phyloP scores from a whole-genome alignment of 2,113 vertebrate genomes.

The Ardeotis arabs region DNA sequence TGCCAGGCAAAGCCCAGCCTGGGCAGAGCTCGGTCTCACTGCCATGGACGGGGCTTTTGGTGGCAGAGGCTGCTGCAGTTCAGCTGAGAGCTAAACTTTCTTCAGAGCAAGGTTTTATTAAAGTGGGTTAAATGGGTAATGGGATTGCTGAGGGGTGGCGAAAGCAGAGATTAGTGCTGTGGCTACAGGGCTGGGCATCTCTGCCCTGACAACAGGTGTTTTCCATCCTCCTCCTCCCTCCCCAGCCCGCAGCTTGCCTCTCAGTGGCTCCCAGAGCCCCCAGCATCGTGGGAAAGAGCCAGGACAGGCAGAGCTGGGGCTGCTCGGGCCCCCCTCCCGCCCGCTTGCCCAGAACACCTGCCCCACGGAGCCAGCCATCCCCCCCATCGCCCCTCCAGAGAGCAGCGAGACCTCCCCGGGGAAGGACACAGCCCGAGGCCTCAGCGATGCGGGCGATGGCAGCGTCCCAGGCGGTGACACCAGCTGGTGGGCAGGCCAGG shows the following conservation, averaged over 20 bases:
- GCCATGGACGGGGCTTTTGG: fast-evolving
- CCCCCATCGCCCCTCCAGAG: fast-evolving
- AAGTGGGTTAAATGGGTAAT: conserved; percentile 2
- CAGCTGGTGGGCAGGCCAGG: not conserved
- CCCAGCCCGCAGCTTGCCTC: not conserved
- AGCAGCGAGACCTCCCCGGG: not conserved
- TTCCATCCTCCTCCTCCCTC: not conserved
- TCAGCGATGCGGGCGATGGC: fast-evolving
- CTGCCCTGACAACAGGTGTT: not conserved
- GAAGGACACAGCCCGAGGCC: not conserved
- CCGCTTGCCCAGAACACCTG: not conserved
- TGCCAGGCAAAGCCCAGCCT: not conserved
- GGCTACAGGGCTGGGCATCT: not conserved
- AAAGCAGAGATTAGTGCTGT: not conserved
- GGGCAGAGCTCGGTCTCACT: not conserved
- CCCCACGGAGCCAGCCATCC: too few species aligned
- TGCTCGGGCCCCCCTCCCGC: not conserved
- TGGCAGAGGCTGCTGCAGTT: not conserved
- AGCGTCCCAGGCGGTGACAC: not conserved
- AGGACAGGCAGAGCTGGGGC: not conserved
- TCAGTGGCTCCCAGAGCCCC: not conserved
- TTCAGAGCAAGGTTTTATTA: not conserved
- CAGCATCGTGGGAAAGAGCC: not conserved
- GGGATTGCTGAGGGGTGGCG: not conserved
- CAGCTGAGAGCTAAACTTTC: not conserved